phyloP scores from a whole-genome alignment of 2,113 vertebrate species.

The Aptenodytes patagonicus region DNA sequence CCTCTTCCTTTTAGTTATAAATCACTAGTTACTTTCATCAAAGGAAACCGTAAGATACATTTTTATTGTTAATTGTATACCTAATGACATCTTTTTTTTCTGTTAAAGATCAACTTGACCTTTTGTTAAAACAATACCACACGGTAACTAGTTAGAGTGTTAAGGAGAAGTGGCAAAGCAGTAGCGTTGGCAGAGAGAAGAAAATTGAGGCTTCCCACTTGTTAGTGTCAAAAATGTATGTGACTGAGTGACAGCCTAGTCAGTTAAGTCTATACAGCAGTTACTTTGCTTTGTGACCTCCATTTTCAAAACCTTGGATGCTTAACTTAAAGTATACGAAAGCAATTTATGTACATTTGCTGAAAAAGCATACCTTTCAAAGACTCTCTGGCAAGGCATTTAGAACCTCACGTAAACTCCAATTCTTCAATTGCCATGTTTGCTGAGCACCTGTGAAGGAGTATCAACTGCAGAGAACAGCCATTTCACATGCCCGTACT shows the following conservation, averaged over 20 bases:
- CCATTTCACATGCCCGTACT: background rate
- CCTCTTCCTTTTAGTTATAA: background rate
- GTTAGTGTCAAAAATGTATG: background rate
- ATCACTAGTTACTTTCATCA: background rate
- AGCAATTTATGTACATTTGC: background rate
- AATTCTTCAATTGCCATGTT: background rate
- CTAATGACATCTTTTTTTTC: background rate
- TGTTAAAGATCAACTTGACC: background rate
- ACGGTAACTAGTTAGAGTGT: background rate
- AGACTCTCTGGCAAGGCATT: background rate
- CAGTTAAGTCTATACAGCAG: background rate
- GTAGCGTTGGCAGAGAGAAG: background rate
- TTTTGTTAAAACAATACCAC: background rate
- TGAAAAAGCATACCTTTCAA: background rate
- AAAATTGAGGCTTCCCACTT: background rate
- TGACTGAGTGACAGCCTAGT: background rate
- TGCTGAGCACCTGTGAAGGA: background rate
- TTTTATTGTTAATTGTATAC: background rate
- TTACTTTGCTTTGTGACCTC: background rate
- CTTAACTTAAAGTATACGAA: background rate
- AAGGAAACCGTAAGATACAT: background rate
- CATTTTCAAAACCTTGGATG: background rate
- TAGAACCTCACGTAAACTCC: background rate
- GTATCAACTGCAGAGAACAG: fast-evolving
- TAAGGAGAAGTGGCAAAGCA: background rate